Base-by-base conservation (phyloP, 2,888 invertebrate species). In the Parnassius smintheus region DNA sequence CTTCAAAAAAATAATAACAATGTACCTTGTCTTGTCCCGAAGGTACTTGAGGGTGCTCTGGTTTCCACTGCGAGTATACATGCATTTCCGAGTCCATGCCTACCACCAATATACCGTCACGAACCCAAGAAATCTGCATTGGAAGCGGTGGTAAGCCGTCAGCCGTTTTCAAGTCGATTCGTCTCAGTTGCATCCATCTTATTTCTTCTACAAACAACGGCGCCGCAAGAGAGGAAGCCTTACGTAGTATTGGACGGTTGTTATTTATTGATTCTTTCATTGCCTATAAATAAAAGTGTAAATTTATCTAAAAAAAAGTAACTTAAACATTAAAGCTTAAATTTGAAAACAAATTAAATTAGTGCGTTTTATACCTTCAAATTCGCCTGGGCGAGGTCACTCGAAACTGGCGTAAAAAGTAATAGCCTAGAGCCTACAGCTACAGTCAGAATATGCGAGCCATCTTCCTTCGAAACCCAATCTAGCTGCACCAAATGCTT, bases 61-160 rank as follows among this genome's bases (percentile, higher is more conserved):
- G 96, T 76, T 96, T 96, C 99, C 99, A 99, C 78, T 99, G 99
- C 0, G 98, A 98, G 82, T 99, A 99, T 0, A 99, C 98, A 77
- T 99, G 98, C 98, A 99, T 99, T 84, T 99, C 99, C 2, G 98
- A 99, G 82, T 99, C 98, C 99, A 99, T 99, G 2, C 99, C 99
- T 1, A 99, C 98, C 0, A 99, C 98, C 1, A 99, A 90, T 69
- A 99, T 98, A 0, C 99, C 99, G 78, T 99, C 99, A 35, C 99
- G 94, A 0, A 99, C 98, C 99, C 99, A 99, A 2, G 98, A 98
- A 74, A 99, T 96, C 82, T 99, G 98, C 97, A 99, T 99, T 0
- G 99, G 99, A 56, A 99, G 86, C 0, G 99, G 99, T 1, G 98
- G 98, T 49, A 99, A 86, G 0, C 99, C 98, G 78, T 99, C 99